Percentiles rank a stretch among this genome's conserved stretches.
Evolutionary conservation across 2,888 invertebrate species (phyloP).

Genomic region (Torymus tubicola): DNA sequence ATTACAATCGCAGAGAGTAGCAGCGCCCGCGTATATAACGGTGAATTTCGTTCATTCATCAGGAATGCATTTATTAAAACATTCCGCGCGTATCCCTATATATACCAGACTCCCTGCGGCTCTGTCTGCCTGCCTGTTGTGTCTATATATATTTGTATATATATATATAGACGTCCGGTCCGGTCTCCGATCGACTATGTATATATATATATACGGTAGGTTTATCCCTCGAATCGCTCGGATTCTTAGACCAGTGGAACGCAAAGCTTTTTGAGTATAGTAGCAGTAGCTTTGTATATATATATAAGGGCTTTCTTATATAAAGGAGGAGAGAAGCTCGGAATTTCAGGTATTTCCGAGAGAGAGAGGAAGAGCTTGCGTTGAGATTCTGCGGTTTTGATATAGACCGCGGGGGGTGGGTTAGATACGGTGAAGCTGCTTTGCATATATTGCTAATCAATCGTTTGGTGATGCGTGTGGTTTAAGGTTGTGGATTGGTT

Average conservation of each 20-base stretch:
- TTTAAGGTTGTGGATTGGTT: no score
- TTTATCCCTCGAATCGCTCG: slow-evolving; percentile 59
- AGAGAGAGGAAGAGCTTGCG: slow-evolving; percentile 16
- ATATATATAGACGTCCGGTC: background rate
- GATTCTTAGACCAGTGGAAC: slow-evolving; percentile 58
- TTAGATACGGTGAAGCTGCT: no score
- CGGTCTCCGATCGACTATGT: no score
- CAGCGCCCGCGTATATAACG: slow-evolving; percentile 54
- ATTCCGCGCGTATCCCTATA: slow-evolving; percentile 64
- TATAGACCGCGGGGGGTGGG: no score
- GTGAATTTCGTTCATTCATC: slow-evolving; percentile 66
- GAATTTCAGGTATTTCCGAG: slow-evolving; percentile 24
- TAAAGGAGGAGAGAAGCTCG: background rate
- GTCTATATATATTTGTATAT: background rate
- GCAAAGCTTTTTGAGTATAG: slow-evolving; percentile 11
- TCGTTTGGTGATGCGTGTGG: no score
- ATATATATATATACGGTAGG: slow-evolving; percentile 3
- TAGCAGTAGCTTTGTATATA: background rate
- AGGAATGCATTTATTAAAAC: slow-evolving; percentile 68
- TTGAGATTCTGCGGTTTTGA: background rate
- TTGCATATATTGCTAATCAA: no score
- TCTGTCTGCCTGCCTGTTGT: slow-evolving; percentile 16
- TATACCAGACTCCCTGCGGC: slow-evolving; percentile 60
- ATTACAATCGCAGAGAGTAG: slow-evolving; percentile 13
- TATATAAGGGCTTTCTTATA: background rate